phyloP scores from a whole-genome alignment of 2,888 invertebrate species.

The Orthosia gothica region DNA sequence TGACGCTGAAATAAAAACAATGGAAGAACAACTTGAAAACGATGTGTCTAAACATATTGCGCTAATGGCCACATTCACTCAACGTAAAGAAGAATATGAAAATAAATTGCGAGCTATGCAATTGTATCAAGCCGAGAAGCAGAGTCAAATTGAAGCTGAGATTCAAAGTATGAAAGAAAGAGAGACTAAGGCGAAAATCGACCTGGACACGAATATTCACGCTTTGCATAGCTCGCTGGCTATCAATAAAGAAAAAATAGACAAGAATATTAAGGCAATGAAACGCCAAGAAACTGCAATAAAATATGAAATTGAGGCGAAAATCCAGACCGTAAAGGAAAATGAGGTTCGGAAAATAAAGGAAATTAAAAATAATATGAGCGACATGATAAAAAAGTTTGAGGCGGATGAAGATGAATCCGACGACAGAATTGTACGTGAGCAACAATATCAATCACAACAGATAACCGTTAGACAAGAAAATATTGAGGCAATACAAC shows the following conservation, averaged over 20 bases:
- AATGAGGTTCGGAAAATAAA: slow-evolving; percentile 21
- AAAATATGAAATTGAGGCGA: slow-evolving; percentile 8
- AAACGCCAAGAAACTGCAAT: slow-evolving; percentile 6
- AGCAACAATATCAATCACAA: slow-evolving; percentile 28
- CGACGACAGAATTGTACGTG: slow-evolving; percentile 29
- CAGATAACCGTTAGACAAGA: not conserved
- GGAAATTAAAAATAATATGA: slow-evolving; percentile 24
- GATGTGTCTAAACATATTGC: slow-evolving; percentile 5
- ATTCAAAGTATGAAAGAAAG: slow-evolving; percentile 27
- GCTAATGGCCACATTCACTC: not conserved
- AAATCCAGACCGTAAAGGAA: slow-evolving; percentile 28
- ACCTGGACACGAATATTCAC: slow-evolving; percentile 10
- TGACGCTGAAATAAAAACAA: slow-evolving; percentile 19
- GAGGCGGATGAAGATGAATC: slow-evolving; percentile 36
- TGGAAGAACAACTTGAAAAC: slow-evolving; percentile 4
- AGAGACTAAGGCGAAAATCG: slow-evolving; percentile 12
- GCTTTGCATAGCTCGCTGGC: slow-evolving; percentile 20
- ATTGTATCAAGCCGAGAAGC: slow-evolving; percentile 4
- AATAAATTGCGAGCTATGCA: slow-evolving; percentile 13
- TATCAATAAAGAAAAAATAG: slow-evolving; percentile 5
- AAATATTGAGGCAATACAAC: slow-evolving; percentile 20
- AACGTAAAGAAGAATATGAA: slow-evolving; percentile 14
- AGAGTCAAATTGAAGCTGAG: slow-evolving; percentile 14
- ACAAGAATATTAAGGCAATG: slow-evolving; percentile 17
- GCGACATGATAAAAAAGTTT: slow-evolving; percentile 25